Percentiles rank a stretch among this genome's conserved stretches.
phyloP scores from a whole-genome alignment of 2,113 vertebrate species.

The Dromaius novaehollandiae region DNA sequence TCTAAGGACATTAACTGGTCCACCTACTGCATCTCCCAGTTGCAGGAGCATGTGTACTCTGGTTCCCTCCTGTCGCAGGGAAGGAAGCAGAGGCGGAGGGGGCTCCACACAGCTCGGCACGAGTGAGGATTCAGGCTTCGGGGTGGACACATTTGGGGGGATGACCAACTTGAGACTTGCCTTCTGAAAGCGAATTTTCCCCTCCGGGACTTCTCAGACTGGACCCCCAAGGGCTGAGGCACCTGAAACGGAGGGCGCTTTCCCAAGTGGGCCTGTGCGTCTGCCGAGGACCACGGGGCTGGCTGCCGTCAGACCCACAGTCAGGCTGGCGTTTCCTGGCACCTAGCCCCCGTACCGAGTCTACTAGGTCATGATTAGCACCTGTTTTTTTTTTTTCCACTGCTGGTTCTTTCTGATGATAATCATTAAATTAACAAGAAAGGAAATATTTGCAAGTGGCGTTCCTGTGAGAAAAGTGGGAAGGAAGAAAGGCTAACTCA shows the following conservation, averaged over 20 bases:
- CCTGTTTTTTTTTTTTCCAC: background rate
- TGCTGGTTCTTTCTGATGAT: background rate
- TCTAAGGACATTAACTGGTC: background rate
- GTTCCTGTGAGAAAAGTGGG: constrained; percentile 5
- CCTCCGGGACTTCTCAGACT: background rate
- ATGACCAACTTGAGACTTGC: background rate
- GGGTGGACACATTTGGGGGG: background rate
- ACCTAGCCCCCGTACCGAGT: background rate
- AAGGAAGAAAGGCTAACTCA: background rate
- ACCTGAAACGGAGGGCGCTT: background rate
- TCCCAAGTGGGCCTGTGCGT: background rate
- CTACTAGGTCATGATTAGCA: background rate
- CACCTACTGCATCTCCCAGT: background rate
- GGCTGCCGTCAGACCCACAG: background rate
- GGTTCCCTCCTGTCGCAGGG: background rate
- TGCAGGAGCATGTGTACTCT: background rate
- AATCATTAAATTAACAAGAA: constrained; percentile 52
- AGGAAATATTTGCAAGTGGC: constrained; percentile 41
- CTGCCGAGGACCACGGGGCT: background rate
- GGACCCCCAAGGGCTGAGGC: background rate
- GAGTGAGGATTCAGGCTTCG: fast-evolving
- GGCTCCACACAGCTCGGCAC: background rate
- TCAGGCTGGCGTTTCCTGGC: background rate
- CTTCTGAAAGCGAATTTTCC: background rate
- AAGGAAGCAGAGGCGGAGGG: background rate